Base-by-base conservation (phyloP, 2,797 vertebrate species). In the Sciurus carolinensis region DNA sequence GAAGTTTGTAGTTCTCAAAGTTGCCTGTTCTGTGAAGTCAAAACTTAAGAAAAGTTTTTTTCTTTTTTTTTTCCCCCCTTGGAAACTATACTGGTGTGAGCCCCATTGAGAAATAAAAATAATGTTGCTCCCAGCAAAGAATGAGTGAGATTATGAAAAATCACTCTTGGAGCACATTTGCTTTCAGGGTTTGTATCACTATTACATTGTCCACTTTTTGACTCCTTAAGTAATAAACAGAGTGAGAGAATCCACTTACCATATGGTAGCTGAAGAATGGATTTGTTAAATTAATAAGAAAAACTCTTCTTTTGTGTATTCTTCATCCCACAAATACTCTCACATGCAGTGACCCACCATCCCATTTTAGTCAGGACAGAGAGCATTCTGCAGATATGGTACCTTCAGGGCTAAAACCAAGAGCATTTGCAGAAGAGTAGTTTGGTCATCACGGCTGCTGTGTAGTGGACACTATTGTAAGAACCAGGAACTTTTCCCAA, bases 1-100 rank as follows among this genome's bases (percentile, higher is more conserved):
- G 0, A 85, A 95, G 82, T 93, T 42, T 88, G 18, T 79, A 84
- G 33, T 97, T 47, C 76, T 69, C 47, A 62, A 81, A 20, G 24
- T 76, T 69, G 91, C n/a, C 13, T 59, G 12, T 42, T 86, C 28
- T 0, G 7, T 3, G 22, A 87, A 84, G 52, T 24, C 75, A 94
- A 85, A 95, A 87, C 20, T 36, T 66, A 44, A 22, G 30, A 81
- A 52, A 52, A 36, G n/a, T 5, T 71, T 7, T 42, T 30, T 85
- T 33, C 24, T n/a, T 69, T 39, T 75, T 72, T 36, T 75, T 7
- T 47, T 8, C 9, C 9, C 44, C 7, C 44, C 59, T 59, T 73
- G 5, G n/a, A 81, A 14, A 57, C 57, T 71, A 2, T 57, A 52
- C 1, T 9, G 30, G 26, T 26, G 5, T 28, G n/a, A 59, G 26